Base-by-base conservation (phyloP, 2,113 vertebrate species). In the Amblyopsis rosae region DNA sequence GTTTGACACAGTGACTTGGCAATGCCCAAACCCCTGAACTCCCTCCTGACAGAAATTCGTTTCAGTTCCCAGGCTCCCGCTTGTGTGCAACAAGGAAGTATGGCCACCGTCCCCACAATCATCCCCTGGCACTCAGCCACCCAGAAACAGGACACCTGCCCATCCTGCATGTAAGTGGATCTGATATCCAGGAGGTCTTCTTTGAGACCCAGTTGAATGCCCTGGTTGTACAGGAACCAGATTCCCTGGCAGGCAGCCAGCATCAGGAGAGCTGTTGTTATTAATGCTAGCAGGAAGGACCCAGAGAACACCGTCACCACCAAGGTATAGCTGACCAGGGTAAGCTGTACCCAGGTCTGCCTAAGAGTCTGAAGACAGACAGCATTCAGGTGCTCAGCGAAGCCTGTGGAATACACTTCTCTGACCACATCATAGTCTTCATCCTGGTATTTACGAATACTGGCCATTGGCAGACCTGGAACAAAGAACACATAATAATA, bases 121-220 rank as follows among this genome's bases (percentile, higher is more conserved):
- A 16, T 3, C 2, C 79, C 88, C 0, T 86, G 79, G 0, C 41
- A 72, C 61, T 93, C 90, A 0, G 82, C 90, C 54, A 92, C 89
- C 89, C 91, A 92, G 65, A 93, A 92, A 0, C 77, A 60, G 3
- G 77, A 83, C 2, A 57, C 54, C 0, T 71, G 81, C 12, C 55
- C 56, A 10, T 32, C 5, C 0, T 67, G 17, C 54, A 87, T 77
- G 66, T 91, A 92, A 4, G 82, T 67, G 0, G 69, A 59, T 0
- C 35, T 12, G 48, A 92, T 91, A 74, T 92, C 90, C 57, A 58
- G 51, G 54, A 92, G 88, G 76, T 92, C 89, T 4, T 80, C 80
- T 0, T 49, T 67, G 11, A 92, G 76, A 57, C 90, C 88, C 19
- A 74, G 85, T 1, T 82, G 76, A 3, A 92, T 85, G 32, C 89